phyloP scores from a whole-genome alignment of 2,797 vertebrate species.

The Chaunax sp. region DNA sequence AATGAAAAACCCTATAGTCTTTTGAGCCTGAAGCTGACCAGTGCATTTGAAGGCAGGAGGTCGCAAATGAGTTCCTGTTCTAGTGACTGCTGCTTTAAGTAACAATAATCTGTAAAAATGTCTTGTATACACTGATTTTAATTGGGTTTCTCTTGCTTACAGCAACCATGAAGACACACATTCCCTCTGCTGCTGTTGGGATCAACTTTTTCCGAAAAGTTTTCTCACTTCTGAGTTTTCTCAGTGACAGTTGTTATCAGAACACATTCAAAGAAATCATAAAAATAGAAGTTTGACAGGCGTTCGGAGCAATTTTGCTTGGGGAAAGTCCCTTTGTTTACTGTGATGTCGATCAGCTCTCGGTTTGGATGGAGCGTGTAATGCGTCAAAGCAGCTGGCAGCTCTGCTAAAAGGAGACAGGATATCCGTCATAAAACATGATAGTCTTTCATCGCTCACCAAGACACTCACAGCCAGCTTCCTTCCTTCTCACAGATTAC shows the following conservation, averaged over 20 bases:
- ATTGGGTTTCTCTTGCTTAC: slow-evolving; percentile 18
- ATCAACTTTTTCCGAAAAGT: slow-evolving; percentile 32
- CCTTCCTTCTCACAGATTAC: slow-evolving; percentile 54
- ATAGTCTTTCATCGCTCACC: slow-evolving; percentile 63
- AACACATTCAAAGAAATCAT: slow-evolving; percentile 26
- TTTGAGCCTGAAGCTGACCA: slow-evolving; percentile 48
- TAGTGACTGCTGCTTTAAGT: slow-evolving; percentile 31
- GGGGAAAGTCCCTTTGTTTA: slow-evolving; percentile 61
- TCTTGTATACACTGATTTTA: slow-evolving; percentile 39
- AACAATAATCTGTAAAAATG: slow-evolving; percentile 35
- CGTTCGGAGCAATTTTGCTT: slow-evolving; percentile 26
- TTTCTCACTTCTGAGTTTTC: slow-evolving; percentile 13
- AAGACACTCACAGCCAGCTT: slow-evolving; percentile 38
- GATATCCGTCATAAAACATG: slow-evolving; percentile 66
- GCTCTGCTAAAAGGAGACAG: slow-evolving; percentile 52
- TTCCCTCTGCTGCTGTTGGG: slow-evolving; percentile 38
- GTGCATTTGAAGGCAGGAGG: slow-evolving; percentile 22
- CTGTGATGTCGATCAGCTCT: slow-evolving; percentile 46
- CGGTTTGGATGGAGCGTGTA: slow-evolving; percentile 46
- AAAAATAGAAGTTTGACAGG: slow-evolving; percentile 26
- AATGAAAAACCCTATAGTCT: slow-evolving; percentile 35
- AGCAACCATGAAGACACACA: slow-evolving; percentile 1
- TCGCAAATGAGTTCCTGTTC: slow-evolving; percentile 42
- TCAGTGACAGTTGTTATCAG: slow-evolving; percentile 12
- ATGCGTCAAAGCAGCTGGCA: slow-evolving; percentile 56